A percentile compares a stretch with the other conserved stretches of the same genome.
Evolutionary conservation across 2,888 invertebrate genomes (phyloP).

Genomic region (Lordiphosa fenestrarum): DNA sequence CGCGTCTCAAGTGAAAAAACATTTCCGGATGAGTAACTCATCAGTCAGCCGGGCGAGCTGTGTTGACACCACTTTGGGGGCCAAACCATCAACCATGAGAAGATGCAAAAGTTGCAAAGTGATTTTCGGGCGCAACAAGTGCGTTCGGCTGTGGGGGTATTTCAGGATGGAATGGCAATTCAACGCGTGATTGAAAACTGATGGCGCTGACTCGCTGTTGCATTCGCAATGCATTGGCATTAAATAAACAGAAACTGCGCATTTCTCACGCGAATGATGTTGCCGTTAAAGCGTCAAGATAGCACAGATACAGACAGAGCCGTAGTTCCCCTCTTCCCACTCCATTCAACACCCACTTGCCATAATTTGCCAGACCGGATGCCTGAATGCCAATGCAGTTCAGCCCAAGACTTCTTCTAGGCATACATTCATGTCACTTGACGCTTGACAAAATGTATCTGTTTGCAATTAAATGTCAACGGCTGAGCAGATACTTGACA

Average conservation of each 20-base stretch:
- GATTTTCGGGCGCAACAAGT: constrained; percentile 71
- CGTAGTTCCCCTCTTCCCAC: constrained; percentile 30
- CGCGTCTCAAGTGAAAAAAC: constrained; percentile 63
- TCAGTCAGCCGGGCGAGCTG: constrained; percentile 56
- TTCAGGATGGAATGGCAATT: constrained; percentile 39
- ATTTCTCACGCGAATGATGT: constrained; percentile 65
- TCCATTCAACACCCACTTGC: constrained; percentile 55
- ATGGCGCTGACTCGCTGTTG: constrained; percentile 59
- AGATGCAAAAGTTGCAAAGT: constrained; percentile 75
- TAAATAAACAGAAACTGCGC: constrained; percentile 74
- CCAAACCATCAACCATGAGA: constrained; percentile 55
- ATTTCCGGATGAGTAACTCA: constrained; percentile 75
- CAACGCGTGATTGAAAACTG: constrained; percentile 74
- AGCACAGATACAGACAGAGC: constrained; percentile 13
- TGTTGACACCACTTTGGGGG: constrained; percentile 77
- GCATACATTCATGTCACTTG: constrained; percentile 28
- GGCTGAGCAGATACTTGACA: constrained; percentile 52
- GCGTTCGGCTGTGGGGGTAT: constrained; percentile 46
- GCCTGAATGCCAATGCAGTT: constrained; percentile 43
- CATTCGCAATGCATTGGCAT: constrained; percentile 74
- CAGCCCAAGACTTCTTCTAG: constrained; percentile 44
- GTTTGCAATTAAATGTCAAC: constrained; percentile 74
- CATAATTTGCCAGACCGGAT: constrained; percentile 68
- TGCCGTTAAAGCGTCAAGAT: constrained; percentile 25
- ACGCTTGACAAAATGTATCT: constrained; percentile 71